Evolutionary conservation across 2,797 vertebrate species (phyloP).

Genomic region (Melopsittacus undulatus): DNA sequence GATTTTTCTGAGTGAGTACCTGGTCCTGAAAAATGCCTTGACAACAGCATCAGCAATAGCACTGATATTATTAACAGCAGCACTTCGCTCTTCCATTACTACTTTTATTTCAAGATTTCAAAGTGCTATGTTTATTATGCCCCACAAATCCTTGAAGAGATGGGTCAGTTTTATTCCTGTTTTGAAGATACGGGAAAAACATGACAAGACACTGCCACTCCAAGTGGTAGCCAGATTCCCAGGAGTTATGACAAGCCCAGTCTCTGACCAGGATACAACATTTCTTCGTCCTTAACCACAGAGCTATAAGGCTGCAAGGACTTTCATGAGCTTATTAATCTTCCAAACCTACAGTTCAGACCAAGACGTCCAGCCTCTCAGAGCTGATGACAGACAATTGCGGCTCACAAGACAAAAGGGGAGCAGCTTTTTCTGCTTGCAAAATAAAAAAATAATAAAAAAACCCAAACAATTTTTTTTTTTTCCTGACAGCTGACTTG

Average conservation of each 20-base stretch:
- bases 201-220: not conserved
- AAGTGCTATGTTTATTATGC: not conserved
- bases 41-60: not conserved
- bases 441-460: not conserved
- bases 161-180: not conserved
- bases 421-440: not conserved
- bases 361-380: not conserved
- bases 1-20: not conserved
- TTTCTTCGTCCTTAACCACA: not conserved
- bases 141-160: not conserved
- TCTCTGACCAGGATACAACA: not conserved
- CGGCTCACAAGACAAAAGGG: not conserved
- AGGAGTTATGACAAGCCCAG: not conserved
- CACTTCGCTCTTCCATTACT: not conserved
- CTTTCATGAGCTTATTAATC: conserved; percentile 20
- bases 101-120: conserved; percentile 15
- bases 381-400: conserved; percentile 9
- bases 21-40: not conserved
- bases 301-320: not conserved
- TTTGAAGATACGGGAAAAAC: not conserved
- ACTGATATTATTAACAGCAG: not conserved
- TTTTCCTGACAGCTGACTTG: not conserved
- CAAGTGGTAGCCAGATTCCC: not conserved
- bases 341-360: not conserved
- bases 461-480: not conserved